A percentile compares a stretch with the other conserved stretches of the same genome.
phyloP scores from a whole-genome alignment of 2,888 invertebrate species.

The Eurytoma adleriae region DNA sequence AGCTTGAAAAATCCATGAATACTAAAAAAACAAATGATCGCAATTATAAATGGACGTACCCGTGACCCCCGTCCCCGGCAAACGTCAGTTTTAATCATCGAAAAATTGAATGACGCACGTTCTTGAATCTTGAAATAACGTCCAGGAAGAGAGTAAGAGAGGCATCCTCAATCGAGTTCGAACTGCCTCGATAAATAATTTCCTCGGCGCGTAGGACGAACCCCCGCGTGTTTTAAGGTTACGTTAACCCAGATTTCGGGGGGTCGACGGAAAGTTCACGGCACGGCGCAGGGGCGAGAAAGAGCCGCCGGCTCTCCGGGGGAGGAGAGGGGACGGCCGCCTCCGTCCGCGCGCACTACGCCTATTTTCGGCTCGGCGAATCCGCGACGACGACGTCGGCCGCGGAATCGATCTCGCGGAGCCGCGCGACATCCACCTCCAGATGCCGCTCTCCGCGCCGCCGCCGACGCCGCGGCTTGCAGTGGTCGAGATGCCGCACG shows the following conservation, averaged over 20 bases:
- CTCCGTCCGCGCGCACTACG: conserved; percentile 26
- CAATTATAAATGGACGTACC: too few relatives aligned
- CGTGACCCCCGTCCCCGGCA: neutral
- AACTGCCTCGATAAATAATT: conserved; percentile 43
- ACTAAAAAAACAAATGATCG: neutral
- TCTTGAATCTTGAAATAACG: too few relatives aligned
- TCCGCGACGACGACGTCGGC: conserved; percentile 60
- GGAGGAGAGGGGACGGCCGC: neutral
- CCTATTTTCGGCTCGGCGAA: conserved; percentile 59
- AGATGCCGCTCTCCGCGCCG: conserved; percentile 49
- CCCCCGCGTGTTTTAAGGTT: conserved; percentile 45
- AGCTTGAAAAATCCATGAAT: neutral
- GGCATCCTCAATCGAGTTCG: neutral
- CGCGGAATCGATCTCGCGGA: conserved; percentile 46
- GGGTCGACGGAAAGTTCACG: conserved; percentile 11
- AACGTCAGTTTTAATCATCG: too few relatives aligned
- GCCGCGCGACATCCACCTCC: conserved; percentile 33
- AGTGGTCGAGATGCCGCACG: neutral
- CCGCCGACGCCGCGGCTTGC: neutral
- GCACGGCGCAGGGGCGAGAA: conserved; percentile 12
- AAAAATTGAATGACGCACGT: too few relatives aligned
- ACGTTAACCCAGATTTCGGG: conserved; percentile 55
- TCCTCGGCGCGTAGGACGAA: conserved; percentile 26
- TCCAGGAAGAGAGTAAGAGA: too few relatives aligned
- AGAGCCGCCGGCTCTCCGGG: neutral